Conservation (phyloP, 1,140 invertebrate species). For the Drosophila subobscura region DNA sequence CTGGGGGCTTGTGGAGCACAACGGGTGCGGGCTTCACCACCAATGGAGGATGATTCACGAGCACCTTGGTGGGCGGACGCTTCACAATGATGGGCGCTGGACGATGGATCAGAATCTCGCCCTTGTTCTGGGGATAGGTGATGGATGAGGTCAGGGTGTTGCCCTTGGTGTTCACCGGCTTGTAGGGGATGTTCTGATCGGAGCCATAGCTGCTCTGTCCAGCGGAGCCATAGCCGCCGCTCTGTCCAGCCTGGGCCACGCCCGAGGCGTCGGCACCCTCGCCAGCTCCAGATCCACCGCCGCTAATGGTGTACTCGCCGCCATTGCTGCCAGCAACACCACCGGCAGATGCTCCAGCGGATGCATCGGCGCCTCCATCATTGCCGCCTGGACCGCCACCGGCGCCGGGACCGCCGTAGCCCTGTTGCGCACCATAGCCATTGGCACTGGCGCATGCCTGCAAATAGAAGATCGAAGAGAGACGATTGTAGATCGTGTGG, state of each 20-base stretch:
- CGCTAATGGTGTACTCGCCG: conserved; percentile 35
- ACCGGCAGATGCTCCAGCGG: conserved; percentile 46
- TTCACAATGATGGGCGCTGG: conserved; percentile 81
- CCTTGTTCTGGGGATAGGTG: conserved; percentile 81
- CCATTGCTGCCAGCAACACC: conserved; percentile 44
- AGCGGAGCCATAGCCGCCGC: conserved; percentile 23
- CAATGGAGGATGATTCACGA: conserved; percentile 82
- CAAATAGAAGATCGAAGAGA: conserved; percentile 10
- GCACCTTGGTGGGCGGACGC: conserved; percentile 79
- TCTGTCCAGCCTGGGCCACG: conserved; percentile 57
- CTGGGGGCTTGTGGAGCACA: conserved; percentile 82
- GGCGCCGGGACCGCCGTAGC: conserved; percentile 55
- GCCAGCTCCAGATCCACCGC: conserved; percentile 21
- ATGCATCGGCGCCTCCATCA: conserved; percentile 47
- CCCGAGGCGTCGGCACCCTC: conserved; percentile 55
- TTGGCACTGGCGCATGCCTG: conserved; percentile 73
- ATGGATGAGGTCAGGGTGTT: conserved; percentile 79
- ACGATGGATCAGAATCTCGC: conserved; percentile 81
- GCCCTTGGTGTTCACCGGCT: conserved; percentile 74
- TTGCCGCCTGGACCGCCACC: conserved; percentile 31
- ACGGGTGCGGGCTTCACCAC: conserved; percentile 82
- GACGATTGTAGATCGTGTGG: conserved; percentile 5
- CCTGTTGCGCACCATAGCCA: conserved; percentile 42
- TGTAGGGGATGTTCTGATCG: conserved; percentile 74
- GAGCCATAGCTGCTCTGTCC: conserved; percentile 67